phyloP scores from a whole-genome alignment of 2,113 vertebrate genomes.

The Hemiprocne comata region DNA sequence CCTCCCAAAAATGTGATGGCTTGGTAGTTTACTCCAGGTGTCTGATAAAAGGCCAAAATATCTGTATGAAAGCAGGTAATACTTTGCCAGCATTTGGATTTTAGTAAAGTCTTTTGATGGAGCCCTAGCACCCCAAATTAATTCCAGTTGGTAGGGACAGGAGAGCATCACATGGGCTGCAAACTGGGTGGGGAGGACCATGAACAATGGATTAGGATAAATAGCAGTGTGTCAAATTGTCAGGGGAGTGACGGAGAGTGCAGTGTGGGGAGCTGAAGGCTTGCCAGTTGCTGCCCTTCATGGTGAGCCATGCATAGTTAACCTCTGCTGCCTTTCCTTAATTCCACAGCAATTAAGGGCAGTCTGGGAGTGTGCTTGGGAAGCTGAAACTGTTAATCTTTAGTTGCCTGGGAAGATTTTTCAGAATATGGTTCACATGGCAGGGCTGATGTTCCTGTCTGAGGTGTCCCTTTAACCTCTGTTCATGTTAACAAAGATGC shows the following conservation, averaged over 20 bases:
- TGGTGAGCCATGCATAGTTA: neutral
- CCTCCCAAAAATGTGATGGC: neutral
- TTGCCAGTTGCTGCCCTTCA: neutral
- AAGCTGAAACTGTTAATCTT: neutral
- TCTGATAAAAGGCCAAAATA: neutral
- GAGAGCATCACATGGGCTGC: conserved; percentile 51
- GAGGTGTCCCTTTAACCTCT: neutral
- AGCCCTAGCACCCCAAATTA: conserved; percentile 45
- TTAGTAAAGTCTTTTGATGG: neutral
- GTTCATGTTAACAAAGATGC: neutral
- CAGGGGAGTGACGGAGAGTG: conserved; percentile 3
- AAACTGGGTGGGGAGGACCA: conserved; percentile 62
- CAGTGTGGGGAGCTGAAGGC: neutral
- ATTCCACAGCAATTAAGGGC: neutral
- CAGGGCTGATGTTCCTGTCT: neutral
- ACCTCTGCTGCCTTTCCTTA: neutral
- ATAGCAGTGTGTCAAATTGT: conserved; percentile 49
- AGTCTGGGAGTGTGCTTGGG: neutral
- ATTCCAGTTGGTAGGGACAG: conserved; percentile 62
- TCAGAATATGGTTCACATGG: neutral
- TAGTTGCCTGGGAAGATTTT: neutral
- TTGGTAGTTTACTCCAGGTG: neutral
- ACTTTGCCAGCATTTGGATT: neutral
- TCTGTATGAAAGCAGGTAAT: neutral
- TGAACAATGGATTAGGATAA: conserved; percentile 64